Evolutionary conservation across 2,888 invertebrate species (phyloP), one percentile per base, ranked within the genome.

Genomic region (Seira ritae): DNA sequence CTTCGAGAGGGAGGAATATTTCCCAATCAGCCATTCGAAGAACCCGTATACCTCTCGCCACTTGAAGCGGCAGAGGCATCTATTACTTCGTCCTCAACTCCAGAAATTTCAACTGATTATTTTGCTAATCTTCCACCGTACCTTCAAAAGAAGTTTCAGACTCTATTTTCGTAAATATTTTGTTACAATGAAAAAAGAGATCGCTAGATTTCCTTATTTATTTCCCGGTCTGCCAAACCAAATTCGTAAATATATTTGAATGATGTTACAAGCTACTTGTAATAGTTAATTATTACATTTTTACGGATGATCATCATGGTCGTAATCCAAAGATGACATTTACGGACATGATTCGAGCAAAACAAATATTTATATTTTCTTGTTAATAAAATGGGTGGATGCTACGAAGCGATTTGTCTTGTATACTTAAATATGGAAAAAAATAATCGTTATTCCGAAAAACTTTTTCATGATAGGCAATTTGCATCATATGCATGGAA

Each of bases 61-160:
- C 80, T 80, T 37, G 83, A 83, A 23, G 81, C 81, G 15, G 66
- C 70, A 12, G 80, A 80, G 22, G 62, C 71, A 1, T 19, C 72
- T 12, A 31, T 68, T 4, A 24, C 67, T 2, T 20, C 65, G 10
- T 37, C 71, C 8, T 37, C 46, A 17, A 46, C 73, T n/a, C 22
- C 62, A 1, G 81, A 81, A 60, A 76, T 76, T 24, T 81, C 81
- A 0, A 76, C 71, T 8, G 81, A 81, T 24, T 81, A 81, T 37
- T 81, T 81, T 46, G 75, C 81, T 20, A 81, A 81, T 67, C 76
- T 81, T 60, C 81, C 81, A 37, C 81, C 81, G 71, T 81, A 81
- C 22, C 67, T 81, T n/a, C 81, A 76, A 42, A 81, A 81, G 68
- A 81, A 76, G 37, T 81, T 81, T 19, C 76, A 81, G 37, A 81